Evolutionary conservation across 2,113 vertebrate genomes (phyloP).

Genomic region (Collichthys lucidus): DNA sequence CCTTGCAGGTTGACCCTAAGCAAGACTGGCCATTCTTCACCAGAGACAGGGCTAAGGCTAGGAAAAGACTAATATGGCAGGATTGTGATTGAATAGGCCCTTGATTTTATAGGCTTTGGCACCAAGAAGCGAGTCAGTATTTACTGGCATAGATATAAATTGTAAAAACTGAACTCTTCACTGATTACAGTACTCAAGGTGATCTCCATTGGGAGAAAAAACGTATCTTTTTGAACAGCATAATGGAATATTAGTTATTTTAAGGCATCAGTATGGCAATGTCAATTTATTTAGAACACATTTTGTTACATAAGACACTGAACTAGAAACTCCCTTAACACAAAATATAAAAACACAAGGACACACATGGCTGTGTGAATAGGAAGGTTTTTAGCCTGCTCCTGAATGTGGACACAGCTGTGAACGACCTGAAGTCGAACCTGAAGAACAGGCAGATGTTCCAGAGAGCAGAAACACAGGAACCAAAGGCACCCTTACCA

Average conservation of each 20-base stretch:
- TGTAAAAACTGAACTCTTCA: slow-evolving; percentile 50
- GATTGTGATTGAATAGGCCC: slow-evolving; percentile 69
- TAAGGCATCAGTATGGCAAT: neutral
- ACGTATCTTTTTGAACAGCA: slow-evolving; percentile 14
- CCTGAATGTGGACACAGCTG: too few relatives aligned
- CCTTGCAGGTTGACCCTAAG: slow-evolving; percentile 76
- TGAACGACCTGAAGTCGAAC: neutral
- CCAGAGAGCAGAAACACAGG: neutral
- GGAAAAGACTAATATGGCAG: slow-evolving; percentile 73
- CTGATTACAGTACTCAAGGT: slow-evolving; percentile 57
- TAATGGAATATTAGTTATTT: neutral
- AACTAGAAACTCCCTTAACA: too few relatives aligned
- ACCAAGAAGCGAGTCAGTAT: slow-evolving; percentile 55
- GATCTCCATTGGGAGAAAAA: slow-evolving; percentile 6
- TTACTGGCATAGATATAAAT: slow-evolving; percentile 62
- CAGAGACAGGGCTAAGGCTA: slow-evolving; percentile 66
- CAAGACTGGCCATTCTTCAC: slow-evolving; percentile 69
- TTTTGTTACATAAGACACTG: too few relatives aligned
- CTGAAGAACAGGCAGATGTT: neutral
- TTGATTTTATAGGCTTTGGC: slow-evolving; percentile 63
- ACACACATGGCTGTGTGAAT: too few relatives aligned
- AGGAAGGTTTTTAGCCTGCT: too few relatives aligned
- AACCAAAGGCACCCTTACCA: neutral
- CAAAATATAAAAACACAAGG: too few relatives aligned
- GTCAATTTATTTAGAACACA: too few relatives aligned